phyloP scores from a whole-genome alignment of 2,888 invertebrate species.

The Gymnocheta viridis region DNA sequence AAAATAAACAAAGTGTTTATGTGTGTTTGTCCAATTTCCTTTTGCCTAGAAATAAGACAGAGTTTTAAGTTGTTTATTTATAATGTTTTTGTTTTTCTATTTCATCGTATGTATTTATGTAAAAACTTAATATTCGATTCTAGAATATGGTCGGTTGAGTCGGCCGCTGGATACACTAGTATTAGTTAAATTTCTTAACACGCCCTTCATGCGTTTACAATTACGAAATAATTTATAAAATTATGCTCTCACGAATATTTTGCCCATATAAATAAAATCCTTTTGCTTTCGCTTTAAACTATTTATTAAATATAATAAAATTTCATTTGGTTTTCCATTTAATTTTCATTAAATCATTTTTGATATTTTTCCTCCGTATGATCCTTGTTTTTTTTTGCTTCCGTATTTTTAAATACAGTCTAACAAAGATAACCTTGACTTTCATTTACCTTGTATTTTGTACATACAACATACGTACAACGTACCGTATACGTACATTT shows the following conservation, averaged over 20 bases:
- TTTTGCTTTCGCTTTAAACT: neutral
- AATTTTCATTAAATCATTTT: constrained; percentile 7
- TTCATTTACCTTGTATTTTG: constrained; percentile 44
- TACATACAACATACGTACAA: neutral
- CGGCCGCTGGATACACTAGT: no score
- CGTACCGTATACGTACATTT: neutral
- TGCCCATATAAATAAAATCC: neutral
- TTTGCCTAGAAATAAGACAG: no score
- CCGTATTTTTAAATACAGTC: constrained; percentile 27
- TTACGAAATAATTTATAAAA: no score
- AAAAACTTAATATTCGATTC: no score
- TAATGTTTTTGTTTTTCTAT: no score
- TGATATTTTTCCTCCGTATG: neutral
- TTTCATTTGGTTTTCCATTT: constrained; percentile 28
- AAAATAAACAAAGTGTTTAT: no score
- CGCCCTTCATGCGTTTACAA: no score
- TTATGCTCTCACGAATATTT: neutral
- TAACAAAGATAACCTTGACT: constrained; percentile 66
- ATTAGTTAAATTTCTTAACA: no score
- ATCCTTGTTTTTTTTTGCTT: constrained; percentile 25
- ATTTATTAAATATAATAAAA: neutral
- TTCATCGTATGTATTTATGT: no score
- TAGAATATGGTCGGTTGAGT: no score
- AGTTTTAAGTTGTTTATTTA: no score
- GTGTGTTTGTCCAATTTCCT: no score